A percentile compares a stretch with the other conserved stretches of the same genome.
These are phyloP conservation scores for Hirundichthys speculiger DNA, from an alignment of 2,113 vertebrate genomes.

Conservation along the genomic window DNA sequence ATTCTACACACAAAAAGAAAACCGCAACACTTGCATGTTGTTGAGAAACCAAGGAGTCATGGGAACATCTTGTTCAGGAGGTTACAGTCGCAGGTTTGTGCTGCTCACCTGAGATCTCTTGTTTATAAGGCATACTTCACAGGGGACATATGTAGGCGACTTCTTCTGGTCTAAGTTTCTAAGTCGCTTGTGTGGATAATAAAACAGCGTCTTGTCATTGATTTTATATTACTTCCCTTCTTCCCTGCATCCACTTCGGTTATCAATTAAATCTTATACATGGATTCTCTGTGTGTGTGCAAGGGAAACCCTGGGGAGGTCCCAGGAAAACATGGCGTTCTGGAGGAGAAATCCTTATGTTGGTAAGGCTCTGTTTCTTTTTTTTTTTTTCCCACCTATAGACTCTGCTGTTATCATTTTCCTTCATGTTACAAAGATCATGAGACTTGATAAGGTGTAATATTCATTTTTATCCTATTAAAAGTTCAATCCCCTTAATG, in stretches of 20 bases:
- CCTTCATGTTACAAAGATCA: neutral
- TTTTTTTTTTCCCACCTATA: neutral
- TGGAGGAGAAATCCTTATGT: conserved; percentile 50
- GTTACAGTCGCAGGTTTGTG: conserved; percentile 2
- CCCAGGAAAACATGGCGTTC: conserved; percentile 72
- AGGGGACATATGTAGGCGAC: conserved; percentile 2
- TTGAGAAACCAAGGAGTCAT: too few relatives aligned
- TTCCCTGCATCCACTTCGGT: too few relatives aligned
- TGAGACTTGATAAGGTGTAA: neutral
- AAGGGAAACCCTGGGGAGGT: conserved; percentile 61
- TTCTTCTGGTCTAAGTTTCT: conserved; percentile 9
- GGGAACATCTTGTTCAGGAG: neutral
- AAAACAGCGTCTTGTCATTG: conserved; percentile 1
- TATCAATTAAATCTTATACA: neutral
- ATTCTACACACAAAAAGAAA: too few relatives aligned
- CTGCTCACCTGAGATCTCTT: conserved; percentile 18
- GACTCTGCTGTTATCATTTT: too few relatives aligned
- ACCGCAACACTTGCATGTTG: too few relatives aligned
- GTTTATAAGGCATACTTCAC: conserved; percentile 17
- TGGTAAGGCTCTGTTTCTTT: conserved; percentile 32
- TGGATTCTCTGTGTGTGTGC: conserved; percentile 8
- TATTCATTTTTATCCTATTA: too few relatives aligned
- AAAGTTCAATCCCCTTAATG: neutral
- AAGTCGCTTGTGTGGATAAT: conserved; percentile 10
- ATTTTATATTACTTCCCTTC: neutral